Conservation (phyloP, 1,140 invertebrate species). For the Anagrus nilaparvatae region DNA sequence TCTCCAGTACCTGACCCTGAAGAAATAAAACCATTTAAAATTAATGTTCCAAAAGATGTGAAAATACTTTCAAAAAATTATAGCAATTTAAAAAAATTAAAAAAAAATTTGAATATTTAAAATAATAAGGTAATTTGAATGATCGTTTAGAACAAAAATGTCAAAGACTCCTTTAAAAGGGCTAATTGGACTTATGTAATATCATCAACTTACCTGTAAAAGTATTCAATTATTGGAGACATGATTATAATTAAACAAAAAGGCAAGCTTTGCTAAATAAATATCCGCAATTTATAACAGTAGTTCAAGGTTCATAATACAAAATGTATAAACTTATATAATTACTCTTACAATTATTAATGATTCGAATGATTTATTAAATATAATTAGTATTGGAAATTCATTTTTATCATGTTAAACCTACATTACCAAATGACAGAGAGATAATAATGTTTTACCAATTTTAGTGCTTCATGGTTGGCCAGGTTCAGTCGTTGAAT, state of each 20-base stretch:
- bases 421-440: slow-evolving; percentile 36
- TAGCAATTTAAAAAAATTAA: too few species aligned
- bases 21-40: slow-evolving; percentile 2
- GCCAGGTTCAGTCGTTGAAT: slow-evolving; percentile 82
- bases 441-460: slow-evolving; percentile 53
- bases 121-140: too few species aligned
- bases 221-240: slow-evolving; percentile 59
- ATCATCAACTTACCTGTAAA: slow-evolving; percentile 49
- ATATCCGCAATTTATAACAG: slow-evolving; percentile 60
- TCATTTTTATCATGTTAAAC: slow-evolving; percentile 55
- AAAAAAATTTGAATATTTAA: too few species aligned
- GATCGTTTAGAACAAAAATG: slow-evolving; percentile 33
- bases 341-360: too few species aligned
- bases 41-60: slow-evolving; percentile 8
- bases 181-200: slow-evolving; percentile 59
- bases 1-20: neutral
- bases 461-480: slow-evolving; percentile 77
- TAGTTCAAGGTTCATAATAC: slow-evolving; percentile 50
- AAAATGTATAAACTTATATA: too few species aligned
- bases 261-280: slow-evolving; percentile 57
- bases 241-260: slow-evolving; percentile 59
- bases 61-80: too few species aligned
- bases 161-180: slow-evolving; percentile 44
- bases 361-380: too few species aligned
- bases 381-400: slow-evolving; percentile 65